These are phyloP conservation scores for Orycteropus afer DNA, from an alignment of 2,113 vertebrate species.

Conservation along the genomic window DNA sequence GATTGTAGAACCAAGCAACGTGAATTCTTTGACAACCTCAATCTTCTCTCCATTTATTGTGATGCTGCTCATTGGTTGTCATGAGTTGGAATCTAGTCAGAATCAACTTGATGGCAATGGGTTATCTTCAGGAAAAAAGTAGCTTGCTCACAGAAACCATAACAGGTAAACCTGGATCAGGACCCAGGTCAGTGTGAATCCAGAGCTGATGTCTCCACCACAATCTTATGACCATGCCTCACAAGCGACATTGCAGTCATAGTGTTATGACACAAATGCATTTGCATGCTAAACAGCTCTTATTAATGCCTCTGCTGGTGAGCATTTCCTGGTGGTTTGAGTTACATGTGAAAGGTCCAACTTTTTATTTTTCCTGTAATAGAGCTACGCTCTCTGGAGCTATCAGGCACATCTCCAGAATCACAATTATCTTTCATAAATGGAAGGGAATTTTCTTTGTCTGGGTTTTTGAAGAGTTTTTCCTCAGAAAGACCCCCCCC, in stretches of 20 bases:
- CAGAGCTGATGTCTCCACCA: not conserved
- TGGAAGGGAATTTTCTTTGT: conserved; percentile 55
- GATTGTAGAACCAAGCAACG: too few relatives aligned
- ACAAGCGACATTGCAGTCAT: not conserved
- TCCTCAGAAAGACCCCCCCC: not conserved
- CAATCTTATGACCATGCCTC: not conserved
- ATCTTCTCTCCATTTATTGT: too few relatives aligned
- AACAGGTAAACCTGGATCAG: not conserved
- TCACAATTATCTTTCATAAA: conserved; percentile 33
- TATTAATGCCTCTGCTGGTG: not conserved
- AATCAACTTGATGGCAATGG: not conserved
- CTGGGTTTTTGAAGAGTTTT: conserved; percentile 41
- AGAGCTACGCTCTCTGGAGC: conserved; percentile 6
- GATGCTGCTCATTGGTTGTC: too few relatives aligned
- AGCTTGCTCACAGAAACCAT: not conserved
- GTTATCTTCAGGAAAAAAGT: not conserved
- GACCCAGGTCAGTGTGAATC: not conserved
- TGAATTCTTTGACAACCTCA: too few relatives aligned
- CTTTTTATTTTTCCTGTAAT: not conserved
- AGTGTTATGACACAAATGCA: rapidly evolving
- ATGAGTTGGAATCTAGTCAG: not conserved
- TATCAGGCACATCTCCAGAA: not conserved
- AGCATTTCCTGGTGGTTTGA: not conserved
- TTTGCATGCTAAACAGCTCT: not conserved
- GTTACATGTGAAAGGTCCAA: not conserved